Evolutionary conservation across 1,140 invertebrate species (phyloP), one percentile per base, ranked within the genome.

Genomic region (Brachionus rotundiformis): DNA sequence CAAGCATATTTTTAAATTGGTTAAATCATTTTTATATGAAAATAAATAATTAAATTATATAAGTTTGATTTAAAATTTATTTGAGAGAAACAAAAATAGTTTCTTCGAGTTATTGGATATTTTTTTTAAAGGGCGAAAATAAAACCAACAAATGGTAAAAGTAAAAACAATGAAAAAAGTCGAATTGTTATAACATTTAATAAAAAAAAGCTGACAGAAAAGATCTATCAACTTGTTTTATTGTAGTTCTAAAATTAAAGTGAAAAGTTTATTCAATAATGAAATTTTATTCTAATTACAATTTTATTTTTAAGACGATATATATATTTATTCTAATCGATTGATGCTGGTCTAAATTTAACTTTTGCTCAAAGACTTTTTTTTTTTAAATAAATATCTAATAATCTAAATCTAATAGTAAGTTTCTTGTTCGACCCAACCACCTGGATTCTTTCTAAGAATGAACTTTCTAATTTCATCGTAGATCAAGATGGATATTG

Each of bases 391-490:
- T 73, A 73, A 44, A 73, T 73, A 73, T 68, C 63, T 36, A 73
- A 73, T 73, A 23, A n/a, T 73, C 39, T 36, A 5, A 36, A 71
- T 44, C 41, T 82, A 82, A 76, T 82, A 97, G 90, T 97, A 98
- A 87, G 95, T 97, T 91, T 97, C 95, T 90, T 94, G 92, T 89
- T 97, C 95, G 85, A 97, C 91, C 95, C 95, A 98, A 85, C 95
- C 95, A 86, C 94, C 95, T 82, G 95, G 95, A 89, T 95, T 94
- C 39, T 44, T 59, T 54, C 95, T 93, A 84, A 98, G 91, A 88
- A 96, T 95, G 91, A 94, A 96, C 89, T 95, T 92, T 90, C 95
- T 92, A 85, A 93, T 92, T 90, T 98, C 86, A 89, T 97, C 95
- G 90, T 96, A 97, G 87, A 96, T 92, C 90, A 96, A 96, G 89